Evolutionary conservation across 2,113 vertebrate genomes (phyloP), one percentile per base, ranked within the genome.

Genomic region (Rhadina sibilatrix): DNA sequence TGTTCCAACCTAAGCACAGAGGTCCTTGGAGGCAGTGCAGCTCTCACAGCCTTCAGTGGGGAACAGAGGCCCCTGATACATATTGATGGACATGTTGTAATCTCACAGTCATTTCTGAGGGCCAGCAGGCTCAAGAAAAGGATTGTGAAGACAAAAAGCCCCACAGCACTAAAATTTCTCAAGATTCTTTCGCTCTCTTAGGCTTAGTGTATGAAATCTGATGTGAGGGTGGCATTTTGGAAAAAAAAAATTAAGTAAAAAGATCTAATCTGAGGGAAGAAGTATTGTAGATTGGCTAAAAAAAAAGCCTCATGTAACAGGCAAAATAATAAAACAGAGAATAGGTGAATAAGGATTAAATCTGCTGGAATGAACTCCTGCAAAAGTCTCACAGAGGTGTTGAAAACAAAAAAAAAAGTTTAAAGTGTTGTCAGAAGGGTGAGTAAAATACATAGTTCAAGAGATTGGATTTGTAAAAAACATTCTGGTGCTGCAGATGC

Each of bases 391-490:
- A 83, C 37, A 60, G 44, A 92, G 54, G 35, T 69, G 70, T 78
- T 37, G 50, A 94, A 83, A 87, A 63, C 1, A 38, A 83, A 70
- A 83, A 72, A 38, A 47, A 37, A 14, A 2, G 20, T 44, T 93
- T 59, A 5, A 90, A 57, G 10, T 59, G 27, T 90, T 90, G 35
- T 90, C 82, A 80, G 78, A 96, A 83, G 30, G 21, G 17, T 47
- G 64, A 94, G 59, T 66, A 80, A 94, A 96, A 92, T 30, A 65
- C 4, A 54, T 1, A 10, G 83, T 86, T 92, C 90, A 68, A 65
- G 68, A 95, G 64, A 90, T 1, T 70, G 52, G n/a, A 66, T 93
- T 83, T 94, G 38, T 93, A 66, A 78, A 93, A 96, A 92, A 47
- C 22, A 80, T 72, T 79, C 37, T 33, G 50, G 38, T 4, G 7